These are phyloP conservation scores for Sinopyrophorus schimmeli DNA, from an alignment of 2,888 invertebrate species.

Conservation along the genomic window DNA sequence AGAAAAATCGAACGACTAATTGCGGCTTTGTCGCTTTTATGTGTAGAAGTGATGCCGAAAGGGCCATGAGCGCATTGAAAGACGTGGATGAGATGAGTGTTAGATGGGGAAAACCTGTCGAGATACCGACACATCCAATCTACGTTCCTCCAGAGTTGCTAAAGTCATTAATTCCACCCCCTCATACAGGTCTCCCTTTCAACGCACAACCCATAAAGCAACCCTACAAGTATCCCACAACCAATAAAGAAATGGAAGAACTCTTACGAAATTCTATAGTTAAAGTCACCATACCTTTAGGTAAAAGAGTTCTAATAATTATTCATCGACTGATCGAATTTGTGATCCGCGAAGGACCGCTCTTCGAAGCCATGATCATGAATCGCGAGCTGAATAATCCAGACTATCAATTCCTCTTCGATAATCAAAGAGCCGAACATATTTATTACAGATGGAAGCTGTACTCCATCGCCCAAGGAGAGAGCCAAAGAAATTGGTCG, in stretches of 20 bases:
- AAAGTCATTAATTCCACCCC: constrained; percentile 81
- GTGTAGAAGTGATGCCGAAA: constrained; percentile 95
- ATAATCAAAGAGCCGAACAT: constrained; percentile 94
- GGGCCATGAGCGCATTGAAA: constrained; percentile 81
- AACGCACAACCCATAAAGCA: constrained; percentile 82
- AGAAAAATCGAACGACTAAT: constrained; percentile 85
- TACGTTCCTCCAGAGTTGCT: constrained; percentile 89
- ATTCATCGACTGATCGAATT: constrained; percentile 99
- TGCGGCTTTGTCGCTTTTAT: constrained; percentile 99
- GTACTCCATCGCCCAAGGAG: constrained; percentile 93
- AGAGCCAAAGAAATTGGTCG: constrained; percentile 84
- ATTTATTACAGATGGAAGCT: constrained; percentile 98
- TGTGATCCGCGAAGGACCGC: constrained; percentile 96
- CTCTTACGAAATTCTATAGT: constrained; percentile 85
- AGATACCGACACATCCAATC: constrained; percentile 91
- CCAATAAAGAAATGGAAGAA: constrained; percentile 54
- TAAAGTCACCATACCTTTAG: constrained; percentile 68
- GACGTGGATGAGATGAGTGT: constrained; percentile 91
- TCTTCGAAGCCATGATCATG: constrained; percentile 99
- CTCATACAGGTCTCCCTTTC: constrained; percentile 92
- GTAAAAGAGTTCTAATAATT: constrained; percentile 79
- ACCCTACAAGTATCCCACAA: constrained; percentile 34
- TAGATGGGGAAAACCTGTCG: constrained; percentile 97
- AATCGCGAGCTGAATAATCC: constrained; percentile 95
- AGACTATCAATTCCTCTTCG: constrained; percentile 94